Evolutionary conservation across 2,113 vertebrate genomes (phyloP).

Genomic region (Equus przewalskii): DNA sequence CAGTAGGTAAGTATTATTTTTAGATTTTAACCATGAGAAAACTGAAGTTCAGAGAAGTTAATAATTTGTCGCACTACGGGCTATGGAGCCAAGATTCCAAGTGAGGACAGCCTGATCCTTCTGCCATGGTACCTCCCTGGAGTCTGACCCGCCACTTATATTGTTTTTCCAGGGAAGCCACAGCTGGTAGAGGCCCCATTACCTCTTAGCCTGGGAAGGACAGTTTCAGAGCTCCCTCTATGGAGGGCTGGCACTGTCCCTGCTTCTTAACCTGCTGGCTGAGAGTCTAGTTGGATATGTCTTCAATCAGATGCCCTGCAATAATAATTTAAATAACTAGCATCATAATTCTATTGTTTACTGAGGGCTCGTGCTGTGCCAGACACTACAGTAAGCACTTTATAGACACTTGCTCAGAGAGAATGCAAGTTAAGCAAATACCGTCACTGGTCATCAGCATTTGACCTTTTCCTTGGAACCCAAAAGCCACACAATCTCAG

Average conservation of each 20-base stretch:
- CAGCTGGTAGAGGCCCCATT: too few species aligned
- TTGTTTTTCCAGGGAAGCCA: neutral
- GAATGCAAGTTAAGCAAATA: neutral
- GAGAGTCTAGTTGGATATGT: neutral
- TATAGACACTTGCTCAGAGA: neutral
- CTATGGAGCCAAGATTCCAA: neutral
- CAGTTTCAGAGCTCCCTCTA: neutral
- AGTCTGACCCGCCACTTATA: neutral
- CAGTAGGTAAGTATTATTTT: neutral
- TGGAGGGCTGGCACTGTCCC: neutral
- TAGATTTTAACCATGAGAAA: conserved; percentile 47
- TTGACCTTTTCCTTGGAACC: neutral
- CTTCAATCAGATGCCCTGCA: neutral
- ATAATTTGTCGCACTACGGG: neutral
- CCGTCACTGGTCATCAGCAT: too few species aligned
- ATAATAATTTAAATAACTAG: neutral
- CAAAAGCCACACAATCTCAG: neutral
- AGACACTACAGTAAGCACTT: neutral
- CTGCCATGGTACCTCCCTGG: accelerated
- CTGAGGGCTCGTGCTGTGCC: neutral
- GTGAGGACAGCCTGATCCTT: neutral
- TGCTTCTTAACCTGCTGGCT: neutral
- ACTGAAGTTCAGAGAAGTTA: neutral
- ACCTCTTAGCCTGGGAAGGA: neutral
- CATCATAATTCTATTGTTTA: neutral